phyloP scores from a whole-genome alignment of 2,113 vertebrate genomes.

The Cercopithecus mona region DNA sequence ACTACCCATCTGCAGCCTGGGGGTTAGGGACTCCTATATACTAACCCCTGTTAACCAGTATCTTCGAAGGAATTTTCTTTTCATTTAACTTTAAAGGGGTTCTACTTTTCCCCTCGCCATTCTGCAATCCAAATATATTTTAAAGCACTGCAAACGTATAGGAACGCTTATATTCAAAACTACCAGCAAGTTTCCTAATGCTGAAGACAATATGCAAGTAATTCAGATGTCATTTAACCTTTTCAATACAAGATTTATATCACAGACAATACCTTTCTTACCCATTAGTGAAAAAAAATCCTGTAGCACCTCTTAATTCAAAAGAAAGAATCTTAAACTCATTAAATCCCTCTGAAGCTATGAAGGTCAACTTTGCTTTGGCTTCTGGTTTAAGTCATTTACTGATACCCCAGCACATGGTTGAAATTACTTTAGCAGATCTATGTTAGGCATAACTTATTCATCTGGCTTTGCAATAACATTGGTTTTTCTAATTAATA shows the following conservation, averaged over 20 bases:
- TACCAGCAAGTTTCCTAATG: background rate
- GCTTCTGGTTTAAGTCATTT: background rate
- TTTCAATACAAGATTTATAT: background rate
- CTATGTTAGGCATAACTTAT: background rate
- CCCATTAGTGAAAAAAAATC: background rate
- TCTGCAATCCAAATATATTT: background rate
- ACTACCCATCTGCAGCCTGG: no score
- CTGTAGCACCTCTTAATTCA: background rate
- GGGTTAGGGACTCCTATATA: background rate
- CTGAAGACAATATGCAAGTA: background rate
- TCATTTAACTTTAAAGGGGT: background rate
- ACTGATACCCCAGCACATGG: background rate
- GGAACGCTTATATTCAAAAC: background rate
- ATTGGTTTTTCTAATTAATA: constrained; percentile 29
- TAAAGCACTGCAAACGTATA: background rate
- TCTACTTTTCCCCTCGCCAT: background rate
- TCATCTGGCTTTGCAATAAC: constrained; percentile 4
- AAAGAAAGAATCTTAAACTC: background rate
- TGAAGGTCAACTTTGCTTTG: background rate
- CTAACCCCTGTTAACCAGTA: background rate
- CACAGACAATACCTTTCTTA: background rate
- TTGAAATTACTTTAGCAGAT: constrained; percentile 44
- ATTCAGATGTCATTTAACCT: background rate
- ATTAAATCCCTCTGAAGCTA: background rate
- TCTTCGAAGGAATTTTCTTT: background rate